Conservation (phyloP, 2,888 invertebrate species). For the Catocala nupta region DNA sequence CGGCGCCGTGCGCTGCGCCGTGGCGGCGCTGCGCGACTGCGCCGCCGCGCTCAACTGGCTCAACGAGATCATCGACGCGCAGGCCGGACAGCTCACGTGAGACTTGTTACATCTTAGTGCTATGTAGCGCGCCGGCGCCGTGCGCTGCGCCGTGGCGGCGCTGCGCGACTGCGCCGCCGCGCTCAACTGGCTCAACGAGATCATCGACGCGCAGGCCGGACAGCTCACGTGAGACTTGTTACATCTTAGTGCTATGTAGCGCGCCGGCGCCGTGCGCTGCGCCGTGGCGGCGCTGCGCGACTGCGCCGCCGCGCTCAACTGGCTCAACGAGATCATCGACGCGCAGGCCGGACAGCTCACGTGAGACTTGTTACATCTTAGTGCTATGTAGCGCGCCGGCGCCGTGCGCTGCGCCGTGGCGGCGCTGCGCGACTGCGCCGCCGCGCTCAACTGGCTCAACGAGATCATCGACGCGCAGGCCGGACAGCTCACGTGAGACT, state of each 20-base stretch:
- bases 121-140: conserved; percentile 77
- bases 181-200: conserved; percentile 89
- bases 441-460: conserved; percentile 89
- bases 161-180: conserved; percentile 66
- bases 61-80: conserved; percentile 89
- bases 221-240: conserved; percentile 71
- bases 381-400: conserved; percentile 71
- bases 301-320: conserved; percentile 80
- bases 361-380: conserved; percentile 65
- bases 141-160: conserved; percentile 86
- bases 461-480: conserved; percentile 89
- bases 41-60: conserved; percentile 88
- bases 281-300: conserved; percentile 77
- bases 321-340: conserved; percentile 90
- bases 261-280: conserved; percentile 86
- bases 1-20: conserved; percentile 85
- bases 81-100: conserved; percentile 75
- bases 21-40: conserved; percentile 71
- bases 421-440: conserved; percentile 54
- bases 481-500: conserved; percentile 71
- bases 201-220: conserved; percentile 87
- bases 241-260: conserved; percentile 42
- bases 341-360: conserved; percentile 75
- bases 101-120: conserved; percentile 34
- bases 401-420: conserved; percentile 87